These are phyloP conservation scores for Neosilurus hyrtlii DNA, from an alignment of 2,797 vertebrate genomes.

Conservation along the genomic window DNA sequence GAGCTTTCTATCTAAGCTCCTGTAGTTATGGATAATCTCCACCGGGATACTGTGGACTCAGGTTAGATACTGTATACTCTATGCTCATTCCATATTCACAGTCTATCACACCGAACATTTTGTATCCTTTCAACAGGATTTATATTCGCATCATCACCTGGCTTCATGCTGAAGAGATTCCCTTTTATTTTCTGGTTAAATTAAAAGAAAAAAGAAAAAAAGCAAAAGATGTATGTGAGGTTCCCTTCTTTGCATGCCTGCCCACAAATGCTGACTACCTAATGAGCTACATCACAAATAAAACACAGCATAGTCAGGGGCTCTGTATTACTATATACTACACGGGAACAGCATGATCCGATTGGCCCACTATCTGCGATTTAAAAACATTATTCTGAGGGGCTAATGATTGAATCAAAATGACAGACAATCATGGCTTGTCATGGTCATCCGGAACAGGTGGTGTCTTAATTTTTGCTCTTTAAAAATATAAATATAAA, in stretches of 20 bases:
- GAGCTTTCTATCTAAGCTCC: neutral
- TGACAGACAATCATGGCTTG: no score
- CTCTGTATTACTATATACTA: no score
- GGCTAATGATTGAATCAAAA: no score
- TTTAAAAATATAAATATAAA: no score
- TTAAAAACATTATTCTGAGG: no score
- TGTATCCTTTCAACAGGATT: neutral
- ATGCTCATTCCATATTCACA: neutral
- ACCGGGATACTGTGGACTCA: neutral
- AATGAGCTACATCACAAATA: neutral
- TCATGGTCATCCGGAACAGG: no score
- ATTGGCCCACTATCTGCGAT: no score
- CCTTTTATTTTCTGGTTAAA: neutral
- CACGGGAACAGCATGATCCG: no score
- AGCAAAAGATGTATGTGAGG: neutral
- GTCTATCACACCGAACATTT: neutral
- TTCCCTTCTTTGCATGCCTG: neutral
- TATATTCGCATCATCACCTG: neutral
- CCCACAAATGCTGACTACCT: neutral
- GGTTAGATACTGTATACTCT: neutral
- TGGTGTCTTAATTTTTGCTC: no score
- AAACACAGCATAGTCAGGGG: neutral
- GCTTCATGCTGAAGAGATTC: neutral
- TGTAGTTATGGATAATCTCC: neutral
- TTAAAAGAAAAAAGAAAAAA: neutral